Conservation (phyloP, 2,797 vertebrate species). For the Catostomus latipinnis region DNA sequence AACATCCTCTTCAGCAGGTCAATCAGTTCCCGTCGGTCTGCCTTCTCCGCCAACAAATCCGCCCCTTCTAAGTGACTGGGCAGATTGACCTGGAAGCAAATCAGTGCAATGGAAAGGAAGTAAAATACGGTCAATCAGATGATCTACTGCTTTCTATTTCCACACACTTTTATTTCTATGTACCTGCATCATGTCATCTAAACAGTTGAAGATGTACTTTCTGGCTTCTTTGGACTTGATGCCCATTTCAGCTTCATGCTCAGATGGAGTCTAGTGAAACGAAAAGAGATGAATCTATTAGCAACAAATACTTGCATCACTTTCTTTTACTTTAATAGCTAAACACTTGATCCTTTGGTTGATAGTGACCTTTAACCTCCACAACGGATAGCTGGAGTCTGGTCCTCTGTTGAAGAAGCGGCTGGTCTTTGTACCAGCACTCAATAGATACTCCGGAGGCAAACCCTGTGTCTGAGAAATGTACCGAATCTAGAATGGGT, state of each 20-base stretch:
- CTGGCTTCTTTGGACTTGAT: constrained; percentile 99
- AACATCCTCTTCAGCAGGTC: constrained; percentile 98
- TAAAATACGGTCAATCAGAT: not conserved
- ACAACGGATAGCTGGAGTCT: constrained; percentile 91
- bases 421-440: constrained; percentile 93
- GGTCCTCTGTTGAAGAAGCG: constrained; percentile 95
- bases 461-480: constrained; percentile 99
- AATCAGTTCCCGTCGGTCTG: constrained; percentile 96
- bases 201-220: constrained; percentile 99
- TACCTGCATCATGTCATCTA: constrained; percentile 99
- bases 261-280: constrained; percentile 86
- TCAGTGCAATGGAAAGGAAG: constrained; percentile 9
- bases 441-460: constrained; percentile 95
- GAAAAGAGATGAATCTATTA: not conserved
- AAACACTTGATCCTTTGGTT: too few relatives aligned
- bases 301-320: not conserved
- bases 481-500: constrained; percentile 89
- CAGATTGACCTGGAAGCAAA: constrained; percentile 88
- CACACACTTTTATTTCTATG: not conserved
- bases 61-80: constrained; percentile 96
- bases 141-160: not conserved
- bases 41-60: constrained; percentile 98
- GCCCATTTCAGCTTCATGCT: constrained; percentile 97
- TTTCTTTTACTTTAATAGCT: too few relatives aligned
- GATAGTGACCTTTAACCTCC: constrained; percentile 91